phyloP scores from a whole-genome alignment of 2,113 vertebrate genomes.

The Phyllostomus hastatus region DNA sequence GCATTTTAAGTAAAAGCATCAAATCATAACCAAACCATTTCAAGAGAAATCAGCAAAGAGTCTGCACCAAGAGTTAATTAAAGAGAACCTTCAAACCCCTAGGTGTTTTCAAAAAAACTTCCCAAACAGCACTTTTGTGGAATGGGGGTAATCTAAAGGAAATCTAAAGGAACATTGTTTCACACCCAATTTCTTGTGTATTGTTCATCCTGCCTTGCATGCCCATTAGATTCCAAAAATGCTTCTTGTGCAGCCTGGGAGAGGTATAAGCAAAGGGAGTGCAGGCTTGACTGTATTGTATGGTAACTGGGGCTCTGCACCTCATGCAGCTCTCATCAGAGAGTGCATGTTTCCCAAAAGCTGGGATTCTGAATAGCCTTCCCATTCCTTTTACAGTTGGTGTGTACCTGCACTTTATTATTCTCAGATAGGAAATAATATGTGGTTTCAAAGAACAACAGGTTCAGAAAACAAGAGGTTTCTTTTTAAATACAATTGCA shows the following conservation, averaged over 20 bases:
- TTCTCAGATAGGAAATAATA: slow-evolving; percentile 6
- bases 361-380: slow-evolving; percentile 26
- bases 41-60: not conserved
- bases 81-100: not conserved
- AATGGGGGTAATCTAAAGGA: slow-evolving; percentile 77
- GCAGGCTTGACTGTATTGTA: slow-evolving; percentile 53
- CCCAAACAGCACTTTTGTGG: slow-evolving; percentile 69
- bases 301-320: slow-evolving; percentile 61
- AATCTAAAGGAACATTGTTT: slow-evolving; percentile 79
- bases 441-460: not conserved
- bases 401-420: not conserved
- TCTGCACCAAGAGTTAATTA: slow-evolving; percentile 30
- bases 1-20: slow-evolving; percentile 28
- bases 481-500: not conserved
- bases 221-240: slow-evolving; percentile 76
- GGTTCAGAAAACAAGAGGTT: not conserved
- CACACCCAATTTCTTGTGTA: slow-evolving; percentile 80
- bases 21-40: slow-evolving; percentile 18
- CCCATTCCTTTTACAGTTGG: not conserved
- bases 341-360: slow-evolving; percentile 17
- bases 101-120: slow-evolving; percentile 59
- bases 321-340: not conserved
- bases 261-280: slow-evolving; percentile 69
- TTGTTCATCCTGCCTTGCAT: slow-evolving; percentile 75
- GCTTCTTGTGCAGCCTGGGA: slow-evolving; percentile 70